Evolutionary conservation across 2,113 vertebrate genomes (phyloP), one percentile per base, ranked within the genome.

Genomic region (Tachuris rubrigastra): DNA sequence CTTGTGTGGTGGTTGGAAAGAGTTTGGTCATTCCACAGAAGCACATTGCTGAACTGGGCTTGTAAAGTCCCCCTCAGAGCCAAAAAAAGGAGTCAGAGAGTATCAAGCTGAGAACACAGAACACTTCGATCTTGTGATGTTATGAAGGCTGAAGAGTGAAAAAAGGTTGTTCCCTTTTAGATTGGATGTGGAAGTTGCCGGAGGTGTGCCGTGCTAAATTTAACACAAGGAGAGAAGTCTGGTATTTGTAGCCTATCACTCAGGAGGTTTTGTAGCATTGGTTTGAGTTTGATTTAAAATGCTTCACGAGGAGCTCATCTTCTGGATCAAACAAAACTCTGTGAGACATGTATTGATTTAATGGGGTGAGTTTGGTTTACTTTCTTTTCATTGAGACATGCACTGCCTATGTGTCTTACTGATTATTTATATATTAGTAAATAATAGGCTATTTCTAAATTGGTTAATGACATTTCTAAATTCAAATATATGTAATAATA

Each of bases 51-150:
- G 59, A 30, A 35, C 23, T 28, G 47, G 5, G 22, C n/a, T 53
- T 47, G 18, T 33, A 2, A 72, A 33, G 11, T 52, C 7, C 24
- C 46, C 6, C 42, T 31, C 8, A 56, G 28, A 77, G 33, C 35
- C 23, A 50, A 44, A 31, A 31, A 65, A 71, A 59, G 15, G 41
- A 79, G 60, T 50, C 20, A 2, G 77, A 66, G 87, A 28, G 42
- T 42, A 69, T 11, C 0, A 4, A 80, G 33, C 42, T 77, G 39
- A 73, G 44, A 76, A n/a, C 1, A 2, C 5, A 41, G 20, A 6
- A 14, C 23, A 18, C 44, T 74, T 82, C 5, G 2, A 10, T 42
- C 18, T 42, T 39, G 20, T 0, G 0, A 4, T 7, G 10, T 49
- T 58, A 5, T 3, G 5, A 46, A 63, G 24, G 25, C 31, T 25